Evolutionary conservation across 2,888 invertebrate genomes (phyloP), one percentile per base, ranked within the genome.

Genomic region (Psylliodes chrysocephalus): DNA sequence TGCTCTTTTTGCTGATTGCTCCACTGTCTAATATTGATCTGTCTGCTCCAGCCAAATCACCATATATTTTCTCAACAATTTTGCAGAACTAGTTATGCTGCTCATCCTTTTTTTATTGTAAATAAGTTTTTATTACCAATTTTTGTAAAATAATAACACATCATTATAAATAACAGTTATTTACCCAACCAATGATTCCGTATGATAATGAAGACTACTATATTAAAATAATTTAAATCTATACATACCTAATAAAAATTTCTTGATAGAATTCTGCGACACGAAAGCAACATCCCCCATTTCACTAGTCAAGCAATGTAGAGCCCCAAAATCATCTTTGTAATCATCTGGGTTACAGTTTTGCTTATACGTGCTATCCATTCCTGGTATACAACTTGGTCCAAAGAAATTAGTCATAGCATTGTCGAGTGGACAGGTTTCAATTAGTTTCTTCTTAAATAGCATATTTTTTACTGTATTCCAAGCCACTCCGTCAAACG

Each of bases 221-320:
- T n/a, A n/a, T n/a, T n/a, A 54, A 70, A 62, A 46, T 67, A 60
- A 22, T 22, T 22, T 22, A 6, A 22, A 12, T 30, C 10, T 25
- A n/a, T 67, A 42, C 75, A 82, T 80, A 88, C 90, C 87, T 69
- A 85, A 83, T 72, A 89, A 66, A 60, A 77, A 81, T 51, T 74
- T 71, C 5, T 64, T 63, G 5, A 82, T 70, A 14, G 75, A 75
- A 69, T 79, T 81, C 44, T 75, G 73, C 0, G 82, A 82, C 2
- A 94, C 82, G 72, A 95, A 94, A 0, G 93, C 93, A 0, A 94
- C 92, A 73, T 94, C 93, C 2, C 87, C 91, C 63, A 84, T 85
- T 0, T 87, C 89, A 66, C 89, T 87, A 1, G 87, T 83, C 10
- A 94, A 80, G 68, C 92, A 91, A 56, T 86, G 82, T 33, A 92